Base-by-base conservation (phyloP, 2,113 vertebrate species). In the Pterocles gutturalis region DNA sequence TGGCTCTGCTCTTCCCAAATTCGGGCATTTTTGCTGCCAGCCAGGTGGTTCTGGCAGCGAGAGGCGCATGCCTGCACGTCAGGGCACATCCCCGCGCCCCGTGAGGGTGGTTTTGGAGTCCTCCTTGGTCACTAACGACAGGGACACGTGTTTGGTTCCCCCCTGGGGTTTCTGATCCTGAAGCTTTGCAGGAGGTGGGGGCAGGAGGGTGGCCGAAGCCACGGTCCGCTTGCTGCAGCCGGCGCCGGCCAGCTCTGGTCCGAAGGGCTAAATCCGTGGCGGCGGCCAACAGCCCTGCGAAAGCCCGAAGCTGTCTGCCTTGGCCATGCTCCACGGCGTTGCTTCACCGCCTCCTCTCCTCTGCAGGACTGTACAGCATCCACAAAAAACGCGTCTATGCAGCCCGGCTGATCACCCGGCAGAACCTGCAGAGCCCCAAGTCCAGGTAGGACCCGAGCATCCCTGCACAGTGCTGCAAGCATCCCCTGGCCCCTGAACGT, bases 391-490 rank as follows among this genome's bases (percentile, higher is more conserved):
- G 98, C 1, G 99, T 99, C 57, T 99, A 98, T 2, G 99, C 98
- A 7, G 99, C 99, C 29, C 99, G 99, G 87, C 98, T 99, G 41
- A 96, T 99, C 20, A 92, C 98, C 25, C 99, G 99, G 34, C 98
- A 99, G 93, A 99, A 99, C 95, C 98, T 99, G 41, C 99, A 99
- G 97, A 99, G 98, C 90, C 95, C 98, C 13, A 99, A 99, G 95
- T 99, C 99, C 91, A 99, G 99, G 99, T 99, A 98, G 94, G 98
- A 22, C 33, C 41, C 54, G 13, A n/a, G 28, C 28, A 5, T 34
- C 53, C 7, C 0, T 11, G 5, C 71, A 17, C 22, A 7, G 17
- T 5, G 45, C 53, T n/a, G 13, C 51, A 21, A 17, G 16, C 11
- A 6, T 0, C 38, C 61, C 38, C 7, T 8, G 64, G 3, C 9